Evolutionary conservation across 2,113 vertebrate genomes (phyloP).

Genomic region (Calidris pugnax): DNA sequence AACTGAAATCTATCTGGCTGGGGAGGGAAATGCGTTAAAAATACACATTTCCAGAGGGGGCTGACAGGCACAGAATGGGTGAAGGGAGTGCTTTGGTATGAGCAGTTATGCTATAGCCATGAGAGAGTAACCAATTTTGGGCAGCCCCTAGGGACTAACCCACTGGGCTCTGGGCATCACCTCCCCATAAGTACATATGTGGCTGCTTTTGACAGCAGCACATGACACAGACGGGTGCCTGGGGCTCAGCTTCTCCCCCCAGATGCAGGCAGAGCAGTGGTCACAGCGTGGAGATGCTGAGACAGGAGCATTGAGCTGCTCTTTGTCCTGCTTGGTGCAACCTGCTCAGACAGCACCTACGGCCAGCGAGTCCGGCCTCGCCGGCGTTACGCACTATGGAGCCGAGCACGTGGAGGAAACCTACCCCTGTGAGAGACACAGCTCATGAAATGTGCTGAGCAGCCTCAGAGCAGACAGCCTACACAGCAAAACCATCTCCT

Average conservation of each 20-base stretch:
- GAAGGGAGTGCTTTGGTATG: neutral
- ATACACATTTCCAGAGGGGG: neutral
- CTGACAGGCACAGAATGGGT: neutral
- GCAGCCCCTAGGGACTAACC: neutral
- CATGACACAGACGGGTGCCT: neutral
- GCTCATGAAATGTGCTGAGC: neutral
- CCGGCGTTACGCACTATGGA: neutral
- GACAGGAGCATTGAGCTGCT: neutral
- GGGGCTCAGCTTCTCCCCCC: neutral
- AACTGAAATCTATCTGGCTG: neutral
- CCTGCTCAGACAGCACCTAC: neutral
- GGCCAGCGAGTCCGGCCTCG: neutral
- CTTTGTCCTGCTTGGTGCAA: neutral
- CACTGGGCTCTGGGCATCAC: neutral
- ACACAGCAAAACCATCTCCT: neutral
- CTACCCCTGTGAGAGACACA: neutral
- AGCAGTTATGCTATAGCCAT: neutral
- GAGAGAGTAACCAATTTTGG: neutral
- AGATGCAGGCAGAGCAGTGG: neutral
- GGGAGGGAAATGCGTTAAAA: neutral
- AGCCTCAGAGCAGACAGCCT: neutral
- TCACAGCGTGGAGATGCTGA: neutral
- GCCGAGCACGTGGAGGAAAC: neutral
- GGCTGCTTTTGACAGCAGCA: neutral
- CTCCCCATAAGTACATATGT: accelerated